Evolutionary conservation across 2,888 invertebrate species (phyloP), one percentile per base, ranked within the genome.

Genomic region (Agonopterix arenella): DNA sequence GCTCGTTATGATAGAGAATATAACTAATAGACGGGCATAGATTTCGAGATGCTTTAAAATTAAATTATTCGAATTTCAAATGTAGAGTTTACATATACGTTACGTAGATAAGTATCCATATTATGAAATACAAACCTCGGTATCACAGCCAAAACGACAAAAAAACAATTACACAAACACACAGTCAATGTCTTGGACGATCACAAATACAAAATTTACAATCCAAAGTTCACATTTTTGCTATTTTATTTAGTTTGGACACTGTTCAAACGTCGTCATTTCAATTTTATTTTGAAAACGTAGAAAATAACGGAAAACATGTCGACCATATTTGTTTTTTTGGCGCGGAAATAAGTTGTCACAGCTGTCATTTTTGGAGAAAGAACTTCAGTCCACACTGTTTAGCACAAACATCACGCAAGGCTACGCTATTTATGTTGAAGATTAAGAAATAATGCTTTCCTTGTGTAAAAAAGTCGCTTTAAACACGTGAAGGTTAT

Each of bases 261-360:
- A 57, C 60, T 50, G 52, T 56, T 59, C 44, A 52, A 62, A 62
- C 58, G 72, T 75, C 77, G 75, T 88, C 86, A 86, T 88, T 88
- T 88, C 80, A 85, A 80, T 74, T 88, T 88, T 57, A 85, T 88
- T 84, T 88, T 88, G 60, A 88, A 86, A 60, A 85, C 73, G 62
- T 79, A 84, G 61, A 79, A 86, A 46, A 81, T 77, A 59, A 81
- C 76, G 52, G 77, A 74, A 56, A 75, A 69, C 43, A 11, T 13
- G 46, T 71, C 76, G 61, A 72, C 76, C 80, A 84, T 81, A 57
- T 70, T 80, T 56, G 75, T 68, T 73, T 82, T 83, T 83, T 78
- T 84, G 81, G 84, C 86, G 86, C 84, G 81, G 80, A 85, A 81
- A 70, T 62, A 65, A 60, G 67, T 68, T 42, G 60, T 58, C 58